Percentiles rank a stretch among this genome's conserved stretches.
Evolutionary conservation across 2,888 invertebrate genomes (phyloP).

Genomic region (Oscheius sp.): DNA sequence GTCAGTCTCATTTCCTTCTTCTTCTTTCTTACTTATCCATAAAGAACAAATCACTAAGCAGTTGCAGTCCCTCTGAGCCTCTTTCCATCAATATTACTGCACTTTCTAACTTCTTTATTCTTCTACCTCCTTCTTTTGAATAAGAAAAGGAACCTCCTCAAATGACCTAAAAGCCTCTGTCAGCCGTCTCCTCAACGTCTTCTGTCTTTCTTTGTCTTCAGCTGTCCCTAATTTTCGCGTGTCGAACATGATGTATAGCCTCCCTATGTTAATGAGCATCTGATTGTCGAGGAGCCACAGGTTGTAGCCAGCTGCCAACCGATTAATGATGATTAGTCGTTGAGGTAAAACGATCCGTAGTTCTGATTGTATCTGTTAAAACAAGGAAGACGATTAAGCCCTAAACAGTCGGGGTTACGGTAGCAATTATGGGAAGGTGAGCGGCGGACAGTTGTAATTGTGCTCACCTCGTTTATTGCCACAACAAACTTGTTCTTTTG

Average conservation of each 20-base stretch:
- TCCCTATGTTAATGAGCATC: constrained; percentile 23
- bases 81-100: constrained; percentile 15
- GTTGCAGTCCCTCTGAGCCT: too few species aligned
- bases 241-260: constrained; percentile 22
- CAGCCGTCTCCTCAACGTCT: constrained; percentile 19
- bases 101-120: neutral
- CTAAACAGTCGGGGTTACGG: constrained; percentile 19
- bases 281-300: constrained; percentile 25
- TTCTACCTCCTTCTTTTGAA: neutral
- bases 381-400: constrained; percentile 11
- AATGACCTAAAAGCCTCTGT: constrained; percentile 7
- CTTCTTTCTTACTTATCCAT: neutral
- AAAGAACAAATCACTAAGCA: neutral
- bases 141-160: neutral
- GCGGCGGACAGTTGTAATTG: constrained; percentile 27
- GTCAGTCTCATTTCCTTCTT: too few species aligned
- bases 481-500: constrained; percentile 31
- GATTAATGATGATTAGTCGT: constrained; percentile 2
- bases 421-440: constrained; percentile 28
- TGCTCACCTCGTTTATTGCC: constrained; percentile 27
- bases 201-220: constrained; percentile 26
- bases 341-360: neutral
- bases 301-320: constrained; percentile 17
- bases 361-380: neutral
- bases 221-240: constrained; percentile 25